Conservation (phyloP, 2,113 vertebrate genomes). For the Podiceps cristatus region DNA sequence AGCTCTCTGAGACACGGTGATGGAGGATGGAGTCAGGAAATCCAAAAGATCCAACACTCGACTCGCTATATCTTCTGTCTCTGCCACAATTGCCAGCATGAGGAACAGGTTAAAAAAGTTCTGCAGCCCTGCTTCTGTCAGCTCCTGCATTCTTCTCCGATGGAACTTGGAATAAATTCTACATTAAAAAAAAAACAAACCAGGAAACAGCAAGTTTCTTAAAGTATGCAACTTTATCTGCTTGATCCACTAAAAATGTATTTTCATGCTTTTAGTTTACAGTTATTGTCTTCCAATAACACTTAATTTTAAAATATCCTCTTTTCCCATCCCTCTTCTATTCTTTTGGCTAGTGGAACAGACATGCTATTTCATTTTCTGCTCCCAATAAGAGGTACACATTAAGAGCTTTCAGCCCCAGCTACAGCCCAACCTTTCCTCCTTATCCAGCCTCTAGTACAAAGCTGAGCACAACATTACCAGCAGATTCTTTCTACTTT, state of each 20-base stretch:
- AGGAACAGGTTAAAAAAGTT: slow-evolving; percentile 93
- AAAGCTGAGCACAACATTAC: background rate
- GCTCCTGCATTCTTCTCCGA: slow-evolving; percentile 90
- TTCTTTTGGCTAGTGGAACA: background rate
- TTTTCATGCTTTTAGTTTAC: background rate
- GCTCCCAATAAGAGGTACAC: background rate
- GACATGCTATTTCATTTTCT: background rate
- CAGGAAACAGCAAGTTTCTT: background rate
- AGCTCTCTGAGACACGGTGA: slow-evolving; percentile 73
- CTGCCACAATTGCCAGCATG: slow-evolving; percentile 82
- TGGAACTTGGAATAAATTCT: slow-evolving; percentile 98
- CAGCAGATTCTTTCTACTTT: background rate
- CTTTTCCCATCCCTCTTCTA: background rate
- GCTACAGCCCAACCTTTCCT: background rate
- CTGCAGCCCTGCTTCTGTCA: slow-evolving; percentile 90
- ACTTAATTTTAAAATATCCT: background rate
- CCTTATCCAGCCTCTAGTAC: background rate
- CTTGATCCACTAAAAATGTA: background rate
- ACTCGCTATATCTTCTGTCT: slow-evolving; percentile 88
- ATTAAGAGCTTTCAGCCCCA: accelerated
- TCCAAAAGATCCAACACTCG: slow-evolving; percentile 86
- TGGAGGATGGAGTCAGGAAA: slow-evolving; percentile 77
- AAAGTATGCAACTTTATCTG: background rate
- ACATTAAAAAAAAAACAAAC: background rate
- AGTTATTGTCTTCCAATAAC: background rate